Conservation (phyloP, 2,113 vertebrate species). For the Sturnus vulgaris region DNA sequence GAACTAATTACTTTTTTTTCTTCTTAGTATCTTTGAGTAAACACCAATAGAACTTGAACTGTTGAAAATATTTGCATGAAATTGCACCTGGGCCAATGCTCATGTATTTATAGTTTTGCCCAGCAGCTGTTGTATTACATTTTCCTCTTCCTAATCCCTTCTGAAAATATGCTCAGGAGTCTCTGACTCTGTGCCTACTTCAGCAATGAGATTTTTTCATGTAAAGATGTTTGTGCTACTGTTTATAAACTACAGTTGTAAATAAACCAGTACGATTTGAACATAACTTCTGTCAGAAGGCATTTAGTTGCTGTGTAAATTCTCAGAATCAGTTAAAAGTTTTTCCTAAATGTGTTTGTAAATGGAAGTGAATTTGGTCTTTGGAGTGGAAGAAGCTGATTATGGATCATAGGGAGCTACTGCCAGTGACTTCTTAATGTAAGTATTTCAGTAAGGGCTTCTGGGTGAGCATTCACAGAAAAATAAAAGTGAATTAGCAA, state of each 20-base stretch:
- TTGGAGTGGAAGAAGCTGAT: not conserved
- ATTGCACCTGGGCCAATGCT: slow-evolving; percentile 63
- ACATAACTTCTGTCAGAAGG: slow-evolving; percentile 51
- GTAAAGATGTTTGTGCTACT: slow-evolving; percentile 78
- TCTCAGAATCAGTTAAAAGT: not conserved
- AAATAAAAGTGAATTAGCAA: not conserved
- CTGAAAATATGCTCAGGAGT: slow-evolving; percentile 61
- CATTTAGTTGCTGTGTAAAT: not conserved
- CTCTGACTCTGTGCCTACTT: slow-evolving; percentile 68
- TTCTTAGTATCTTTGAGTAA: slow-evolving; percentile 52
- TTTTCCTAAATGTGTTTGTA: not conserved
- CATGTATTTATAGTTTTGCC: slow-evolving; percentile 66
- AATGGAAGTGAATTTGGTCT: not conserved
- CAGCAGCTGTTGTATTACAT: slow-evolving; percentile 55
- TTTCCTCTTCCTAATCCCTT: slow-evolving; percentile 54
- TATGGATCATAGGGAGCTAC: not conserved
- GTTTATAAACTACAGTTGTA: slow-evolving; percentile 81
- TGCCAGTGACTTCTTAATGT: not conserved
- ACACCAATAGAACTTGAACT: slow-evolving; percentile 62
- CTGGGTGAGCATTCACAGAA: not conserved
- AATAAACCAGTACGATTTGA: slow-evolving; percentile 79
- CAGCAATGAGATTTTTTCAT: slow-evolving; percentile 73
- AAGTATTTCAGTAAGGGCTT: not conserved
- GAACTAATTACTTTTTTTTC: not conserved
- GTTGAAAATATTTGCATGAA: slow-evolving; percentile 75